Base-by-base conservation (phyloP, 2,113 vertebrate genomes). In the Actinemys pallida region DNA sequence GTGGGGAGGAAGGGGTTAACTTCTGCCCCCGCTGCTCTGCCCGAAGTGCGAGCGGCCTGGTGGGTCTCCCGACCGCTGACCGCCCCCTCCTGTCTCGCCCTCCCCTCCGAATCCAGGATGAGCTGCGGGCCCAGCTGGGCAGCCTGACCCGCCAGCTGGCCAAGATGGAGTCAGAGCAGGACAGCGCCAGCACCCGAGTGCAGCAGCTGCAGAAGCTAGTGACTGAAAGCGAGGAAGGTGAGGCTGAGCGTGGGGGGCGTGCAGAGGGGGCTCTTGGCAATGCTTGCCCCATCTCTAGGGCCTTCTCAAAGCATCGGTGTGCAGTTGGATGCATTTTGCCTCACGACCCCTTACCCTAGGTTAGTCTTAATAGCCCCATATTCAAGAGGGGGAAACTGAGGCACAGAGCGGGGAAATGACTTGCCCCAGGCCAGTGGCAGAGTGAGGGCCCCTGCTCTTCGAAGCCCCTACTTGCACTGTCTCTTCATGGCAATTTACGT, bases 151-250 rank as follows among this genome's bases (percentile, higher is more conserved):
- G 82, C 17, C 97, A 98, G 91, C 98, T 99, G 96, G 97, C 97
- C 0, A 99, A 99, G 95, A 82, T 95, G 47, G 98, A 99, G 93
- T 98, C 83, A 0, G 98, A 99, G 52, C 97, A 98, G 92, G 98
- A 99, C 59, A 96, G 86, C 0, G 96, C 98, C 24, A 65, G 97
- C 0, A 97, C 93, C 12, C 98, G 98, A 2, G 97, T 98, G 0
- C 89, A 98, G 98, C 99, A 99, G 96, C 98, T 99, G 45, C 99
- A 99, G 89, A 98, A 97, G 88, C 95, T 98, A 1, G 53, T 99
- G 84, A 98, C 98, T 2, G 99, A 99, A 86, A 97, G 98, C 2
- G 98, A 99, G 95, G 99, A 99, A 98, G 99, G 99, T 98, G 87
- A 83, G 82, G 25, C 57, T 12, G 17, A 12, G 45, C 6, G n/a